Evolutionary conservation across 1,140 invertebrate genomes (phyloP).

Genomic region (Galleria mellonella): DNA sequence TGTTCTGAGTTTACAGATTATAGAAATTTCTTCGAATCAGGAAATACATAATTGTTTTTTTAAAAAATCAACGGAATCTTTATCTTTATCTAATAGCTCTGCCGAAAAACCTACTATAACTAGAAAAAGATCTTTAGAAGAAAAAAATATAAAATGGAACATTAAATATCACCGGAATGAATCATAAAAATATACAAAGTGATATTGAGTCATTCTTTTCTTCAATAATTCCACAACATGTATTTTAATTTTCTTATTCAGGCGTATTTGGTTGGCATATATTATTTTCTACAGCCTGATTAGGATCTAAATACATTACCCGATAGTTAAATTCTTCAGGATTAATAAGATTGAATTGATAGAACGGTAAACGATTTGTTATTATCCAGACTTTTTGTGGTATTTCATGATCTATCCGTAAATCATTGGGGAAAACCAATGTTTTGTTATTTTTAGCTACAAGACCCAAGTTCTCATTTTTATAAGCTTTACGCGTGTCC

Average conservation of each 20-base stretch:
- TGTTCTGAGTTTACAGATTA: no score
- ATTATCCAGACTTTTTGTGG: conserved; percentile 84
- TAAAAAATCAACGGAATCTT: no score
- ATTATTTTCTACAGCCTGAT: conserved; percentile 76
- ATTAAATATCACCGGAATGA: no score
- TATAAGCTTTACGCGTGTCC: conserved; percentile 84
- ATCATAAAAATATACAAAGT: no score
- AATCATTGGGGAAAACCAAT: conserved; percentile 85
- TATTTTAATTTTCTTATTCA: background rate
- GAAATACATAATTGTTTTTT: no score
- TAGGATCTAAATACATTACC: conserved; percentile 78
- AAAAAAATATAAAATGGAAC: no score
- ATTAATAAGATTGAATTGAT: conserved; percentile 81
- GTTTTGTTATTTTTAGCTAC: conserved; percentile 77
- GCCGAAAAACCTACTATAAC: no score
- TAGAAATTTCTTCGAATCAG: no score
- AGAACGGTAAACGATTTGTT: conserved; percentile 83
- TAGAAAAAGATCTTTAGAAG: no score
- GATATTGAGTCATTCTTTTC: no score
- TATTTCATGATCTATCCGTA: conserved; percentile 82
- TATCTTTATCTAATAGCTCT: no score
- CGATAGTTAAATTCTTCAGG: conserved; percentile 82
- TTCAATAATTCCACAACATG: background rate
- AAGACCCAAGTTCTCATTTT: conserved; percentile 77
- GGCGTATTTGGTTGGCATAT: conserved; percentile 70